Percentiles rank a stretch among this genome's conserved stretches.
Evolutionary conservation across 2,113 vertebrate genomes (phyloP).

Genomic region (Serinus canaria): DNA sequence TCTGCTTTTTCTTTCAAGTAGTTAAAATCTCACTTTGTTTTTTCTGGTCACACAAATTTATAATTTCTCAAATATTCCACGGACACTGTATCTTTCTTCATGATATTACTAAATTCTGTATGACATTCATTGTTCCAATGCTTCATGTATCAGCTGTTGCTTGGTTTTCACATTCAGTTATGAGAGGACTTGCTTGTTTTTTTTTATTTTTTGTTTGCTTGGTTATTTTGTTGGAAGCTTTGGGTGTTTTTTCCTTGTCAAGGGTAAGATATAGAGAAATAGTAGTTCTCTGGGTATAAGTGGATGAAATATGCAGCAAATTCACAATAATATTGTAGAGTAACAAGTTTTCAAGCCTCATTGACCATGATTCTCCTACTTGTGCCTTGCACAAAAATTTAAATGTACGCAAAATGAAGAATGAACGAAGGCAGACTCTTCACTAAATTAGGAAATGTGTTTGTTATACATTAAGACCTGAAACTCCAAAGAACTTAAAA

Average conservation of each 20-base stretch:
- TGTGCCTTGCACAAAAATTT: not conserved
- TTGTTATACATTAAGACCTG: not conserved
- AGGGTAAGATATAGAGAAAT: not conserved
- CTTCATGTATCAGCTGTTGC: not conserved
- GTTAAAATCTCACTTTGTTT: not conserved
- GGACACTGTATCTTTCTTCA: not conserved
- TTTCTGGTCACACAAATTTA: not conserved
- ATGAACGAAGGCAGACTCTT: not conserved
- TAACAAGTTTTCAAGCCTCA: not conserved
- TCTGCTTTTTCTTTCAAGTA: not conserved
- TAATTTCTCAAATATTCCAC: not conserved
- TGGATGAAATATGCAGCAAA: not conserved
- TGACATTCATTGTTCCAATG: not conserved
- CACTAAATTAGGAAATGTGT: not conserved
- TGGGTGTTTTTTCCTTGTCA: not conserved
- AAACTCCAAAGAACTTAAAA: not conserved
- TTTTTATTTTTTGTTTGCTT: not conserved
- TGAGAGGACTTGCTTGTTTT: not conserved
- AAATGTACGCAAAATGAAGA: not conserved
- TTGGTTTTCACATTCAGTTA: not conserved
- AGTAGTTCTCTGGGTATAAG: not conserved
- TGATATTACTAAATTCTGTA: not conserved
- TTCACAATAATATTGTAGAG: not conserved
- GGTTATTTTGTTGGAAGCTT: not conserved
- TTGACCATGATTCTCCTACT: not conserved